Evolutionary conservation across 2,888 invertebrate genomes (phyloP).

Genomic region (Ectemnius continuus): DNA sequence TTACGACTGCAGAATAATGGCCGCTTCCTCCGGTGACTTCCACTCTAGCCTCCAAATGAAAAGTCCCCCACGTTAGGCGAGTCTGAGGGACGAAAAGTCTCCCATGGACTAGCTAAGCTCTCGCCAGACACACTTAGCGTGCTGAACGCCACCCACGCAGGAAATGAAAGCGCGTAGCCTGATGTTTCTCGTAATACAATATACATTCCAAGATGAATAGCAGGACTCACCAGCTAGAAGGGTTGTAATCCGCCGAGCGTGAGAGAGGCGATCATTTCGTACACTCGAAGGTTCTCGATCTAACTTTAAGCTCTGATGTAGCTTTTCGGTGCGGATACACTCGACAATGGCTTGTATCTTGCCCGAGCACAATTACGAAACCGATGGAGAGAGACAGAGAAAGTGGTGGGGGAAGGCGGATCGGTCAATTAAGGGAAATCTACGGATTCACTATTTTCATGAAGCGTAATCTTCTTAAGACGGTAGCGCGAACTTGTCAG

Average conservation of each 20-base stretch:
- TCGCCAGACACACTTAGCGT: constrained; percentile 19
- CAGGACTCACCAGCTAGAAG: background rate
- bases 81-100: constrained; percentile 56
- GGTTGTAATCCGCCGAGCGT: constrained; percentile 14
- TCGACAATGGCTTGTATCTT: too few relatives aligned
- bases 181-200: constrained; percentile 35
- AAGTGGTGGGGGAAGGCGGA: too few relatives aligned
- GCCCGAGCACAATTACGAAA: too few relatives aligned
- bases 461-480: background rate
- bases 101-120: too few relatives aligned
- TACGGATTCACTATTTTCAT: background rate
- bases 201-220: constrained; percentile 36
- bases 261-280: constrained; percentile 2
- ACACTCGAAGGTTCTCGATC: background rate
- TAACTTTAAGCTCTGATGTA: too few relatives aligned
- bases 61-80: constrained; percentile 40
- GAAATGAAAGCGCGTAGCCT: constrained; percentile 41
- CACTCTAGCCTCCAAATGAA: constrained; percentile 63
- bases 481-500: background rate
- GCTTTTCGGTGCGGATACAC: too few relatives aligned
- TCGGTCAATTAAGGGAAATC: too few relatives aligned
- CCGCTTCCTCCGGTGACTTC: constrained; percentile 65
- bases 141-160: background rate
- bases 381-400: too few relatives aligned
- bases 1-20: constrained; percentile 71